These are phyloP conservation scores for Geotria australis DNA, from an alignment of 2,797 vertebrate genomes.

Conservation along the genomic window DNA sequence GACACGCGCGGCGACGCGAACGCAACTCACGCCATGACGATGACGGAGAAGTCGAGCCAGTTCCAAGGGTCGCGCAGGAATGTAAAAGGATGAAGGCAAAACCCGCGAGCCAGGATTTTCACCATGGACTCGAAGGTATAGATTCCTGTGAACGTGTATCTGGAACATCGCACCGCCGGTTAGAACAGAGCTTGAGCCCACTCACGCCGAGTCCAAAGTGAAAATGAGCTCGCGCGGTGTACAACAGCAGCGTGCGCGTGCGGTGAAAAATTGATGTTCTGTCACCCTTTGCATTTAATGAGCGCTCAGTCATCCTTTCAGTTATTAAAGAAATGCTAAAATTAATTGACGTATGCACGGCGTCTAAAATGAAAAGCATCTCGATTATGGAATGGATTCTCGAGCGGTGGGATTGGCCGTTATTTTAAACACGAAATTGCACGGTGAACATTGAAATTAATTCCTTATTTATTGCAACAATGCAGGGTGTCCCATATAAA, in stretches of 20 bases:
- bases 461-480: too few species aligned
- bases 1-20: too few species aligned
- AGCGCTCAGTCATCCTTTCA: not conserved
- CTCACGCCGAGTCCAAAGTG: conserved; percentile 1
- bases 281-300: not conserved
- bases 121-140: conserved; percentile 93
- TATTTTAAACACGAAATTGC: too few species aligned
- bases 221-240: not conserved
- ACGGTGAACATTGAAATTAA: too few species aligned
- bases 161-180: conserved; percentile 8
- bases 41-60: conserved; percentile 98
- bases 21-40: conserved; percentile 90
- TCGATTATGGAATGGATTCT: conserved; percentile 2
- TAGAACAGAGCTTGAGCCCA: conserved; percentile 1
- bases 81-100: conserved; percentile 96
- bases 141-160: conserved; percentile 98
- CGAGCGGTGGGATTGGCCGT: not conserved
- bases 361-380: conserved; percentile 4
- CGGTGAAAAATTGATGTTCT: not conserved
- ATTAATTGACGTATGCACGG: conserved; percentile 10
- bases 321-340: conserved; percentile 2
- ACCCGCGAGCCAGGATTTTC: conserved; percentile 93
- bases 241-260: not conserved
- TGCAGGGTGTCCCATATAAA: too few species aligned
- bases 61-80: conserved; percentile 96